These are phyloP conservation scores for Peromyscus aztecus DNA, from an alignment of 2,797 vertebrate genomes.

Conservation along the genomic window DNA sequence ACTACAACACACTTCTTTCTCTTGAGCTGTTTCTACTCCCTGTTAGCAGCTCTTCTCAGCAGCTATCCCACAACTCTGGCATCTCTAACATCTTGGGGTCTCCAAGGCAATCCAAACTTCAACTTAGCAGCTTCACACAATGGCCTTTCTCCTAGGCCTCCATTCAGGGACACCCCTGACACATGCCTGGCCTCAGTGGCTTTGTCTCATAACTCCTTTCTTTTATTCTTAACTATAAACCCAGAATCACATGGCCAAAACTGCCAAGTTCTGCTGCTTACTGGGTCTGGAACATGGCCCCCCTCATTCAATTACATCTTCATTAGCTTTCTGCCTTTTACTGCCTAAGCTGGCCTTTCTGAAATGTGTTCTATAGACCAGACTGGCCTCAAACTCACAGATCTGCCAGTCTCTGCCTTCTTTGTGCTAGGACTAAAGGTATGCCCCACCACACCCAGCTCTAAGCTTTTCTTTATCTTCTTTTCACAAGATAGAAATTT, in stretches of 20 bases:
- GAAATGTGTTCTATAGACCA: background rate
- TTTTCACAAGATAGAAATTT: background rate
- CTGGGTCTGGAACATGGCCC: background rate
- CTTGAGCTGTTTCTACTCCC: background rate
- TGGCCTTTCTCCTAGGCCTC: background rate
- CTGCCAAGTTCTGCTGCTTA: background rate
- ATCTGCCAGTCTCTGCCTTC: background rate
- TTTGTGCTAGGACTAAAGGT: background rate
- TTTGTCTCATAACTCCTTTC: background rate
- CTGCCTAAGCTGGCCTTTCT: background rate
- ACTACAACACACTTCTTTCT: background rate
- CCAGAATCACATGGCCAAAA: background rate
- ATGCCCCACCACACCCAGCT: background rate
- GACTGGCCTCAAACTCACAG: background rate
- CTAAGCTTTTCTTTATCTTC: background rate
- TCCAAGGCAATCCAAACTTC: background rate
- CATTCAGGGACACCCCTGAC: background rate
- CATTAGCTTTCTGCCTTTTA: background rate
- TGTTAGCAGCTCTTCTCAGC: background rate
- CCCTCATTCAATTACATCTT: background rate
- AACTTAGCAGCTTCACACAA: background rate
- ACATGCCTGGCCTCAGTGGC: background rate
- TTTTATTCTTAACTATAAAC: background rate
- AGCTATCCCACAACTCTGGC: background rate
- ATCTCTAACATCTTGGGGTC: background rate